Evolutionary conservation across 2,888 invertebrate species (phyloP), one percentile per base, ranked within the genome.

Genomic region (Xanthia togata): DNA sequence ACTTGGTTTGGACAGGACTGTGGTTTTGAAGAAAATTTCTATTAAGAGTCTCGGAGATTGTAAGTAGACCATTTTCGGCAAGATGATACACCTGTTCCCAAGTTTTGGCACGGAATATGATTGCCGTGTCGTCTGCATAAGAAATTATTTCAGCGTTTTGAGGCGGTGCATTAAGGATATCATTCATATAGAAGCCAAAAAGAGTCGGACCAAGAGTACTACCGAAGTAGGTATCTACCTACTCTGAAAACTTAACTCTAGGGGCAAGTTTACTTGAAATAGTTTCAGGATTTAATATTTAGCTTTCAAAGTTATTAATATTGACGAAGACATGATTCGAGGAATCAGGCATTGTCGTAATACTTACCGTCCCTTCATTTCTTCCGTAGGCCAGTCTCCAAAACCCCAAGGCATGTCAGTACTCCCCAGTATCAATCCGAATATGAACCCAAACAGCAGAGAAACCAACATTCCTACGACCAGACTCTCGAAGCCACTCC

Each of bases 341-440:
- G 14, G 6, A 72, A 26, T 50, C 9, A 35, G 12, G 12, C 9
- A 35, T 31, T 73, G 0, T n/a, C 0, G 20, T n/a, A 12, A 23
- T 50, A 55, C 76, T 78, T 75, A 98, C 98, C 98, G 97, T 89
- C 97, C 97, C 88, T 97, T 97, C 98, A 98, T 98, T 93, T 98
- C 98, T 84, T 98, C 97, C 0, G 98, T 98, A 3, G 98, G 98
- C 98, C 98, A 98, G 85, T 98, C 97, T 9, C 97, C 97, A 82
- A 97, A 97, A 14, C 98, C 98, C 98, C 98, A 98, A 3, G 98
- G 98, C 97, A 98, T 98, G 88, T 97, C 97, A 0, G 98, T 98
- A 4, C 98, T 97, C 8, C 98, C 98, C 87, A 98, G 94, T 79
- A 98, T 97, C 5, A 98, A 94, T 17, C 98, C 98, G 89, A 98